Percentiles rank a stretch among this genome's conserved stretches.
Conservation (phyloP, 1,140 invertebrate species). For the Leptinotarsa defecta region DNA sequence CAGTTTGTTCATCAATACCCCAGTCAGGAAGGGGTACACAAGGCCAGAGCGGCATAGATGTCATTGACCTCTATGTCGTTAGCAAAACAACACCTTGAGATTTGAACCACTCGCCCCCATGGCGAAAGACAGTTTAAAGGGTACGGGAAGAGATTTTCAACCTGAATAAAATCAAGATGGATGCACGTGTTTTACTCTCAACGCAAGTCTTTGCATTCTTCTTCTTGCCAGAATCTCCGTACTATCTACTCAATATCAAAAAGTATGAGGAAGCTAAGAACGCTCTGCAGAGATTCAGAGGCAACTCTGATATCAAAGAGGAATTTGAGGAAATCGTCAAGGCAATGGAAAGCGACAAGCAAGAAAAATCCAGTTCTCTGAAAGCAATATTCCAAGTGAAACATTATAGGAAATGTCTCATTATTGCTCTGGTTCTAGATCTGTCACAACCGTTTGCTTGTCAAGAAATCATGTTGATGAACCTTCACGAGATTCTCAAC, state of each 20-base stretch:
- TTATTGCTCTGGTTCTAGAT: conserved; percentile 56
- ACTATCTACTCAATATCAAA: conserved; percentile 38
- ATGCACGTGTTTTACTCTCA: no score
- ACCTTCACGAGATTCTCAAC: conserved; percentile 34
- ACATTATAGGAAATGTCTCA: conserved; percentile 34
- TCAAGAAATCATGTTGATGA: conserved; percentile 48
- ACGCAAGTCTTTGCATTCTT: conserved; percentile 35
- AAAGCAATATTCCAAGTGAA: conserved; percentile 33
- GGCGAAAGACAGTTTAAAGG: no score
- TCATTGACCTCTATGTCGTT: no score
- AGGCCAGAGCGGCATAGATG: no score
- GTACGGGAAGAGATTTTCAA: no score
- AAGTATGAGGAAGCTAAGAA: conserved; percentile 57
- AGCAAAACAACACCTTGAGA: no score
- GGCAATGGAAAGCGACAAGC: conserved; percentile 34
- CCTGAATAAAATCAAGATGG: no score
- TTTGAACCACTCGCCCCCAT: no score
- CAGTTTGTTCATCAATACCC: no score
- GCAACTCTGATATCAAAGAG: conserved; percentile 55
- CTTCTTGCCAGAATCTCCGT: conserved; percentile 31
- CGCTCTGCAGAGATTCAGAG: conserved; percentile 57
- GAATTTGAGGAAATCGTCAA: conserved; percentile 52
- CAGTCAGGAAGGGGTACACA: no score
- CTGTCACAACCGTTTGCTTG: conserved; percentile 59
- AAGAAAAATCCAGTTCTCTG: conserved; percentile 24